phyloP scores from a whole-genome alignment of 30 jellyfish, hydroid and myxozoan genomes.

The Cassiopea xamachana region DNA sequence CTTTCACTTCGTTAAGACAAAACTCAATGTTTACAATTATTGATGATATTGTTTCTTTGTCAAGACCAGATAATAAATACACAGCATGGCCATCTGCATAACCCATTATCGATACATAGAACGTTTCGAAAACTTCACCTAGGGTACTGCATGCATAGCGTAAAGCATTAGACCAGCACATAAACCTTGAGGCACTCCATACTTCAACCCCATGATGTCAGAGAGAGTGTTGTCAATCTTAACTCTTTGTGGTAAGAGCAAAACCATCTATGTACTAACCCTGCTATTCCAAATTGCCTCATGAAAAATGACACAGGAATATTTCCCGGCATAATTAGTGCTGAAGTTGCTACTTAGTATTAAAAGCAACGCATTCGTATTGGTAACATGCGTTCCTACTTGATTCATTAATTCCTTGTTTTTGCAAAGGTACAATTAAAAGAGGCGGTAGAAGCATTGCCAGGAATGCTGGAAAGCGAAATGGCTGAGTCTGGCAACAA shows the following conservation, averaged over 20 bases:
- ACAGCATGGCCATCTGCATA: neutral
- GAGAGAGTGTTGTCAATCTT: neutral
- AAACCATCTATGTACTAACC: neutral
- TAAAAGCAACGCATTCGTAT: conserved; percentile 67
- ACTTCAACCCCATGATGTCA: conserved; percentile 3
- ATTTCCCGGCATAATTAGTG: conserved; percentile 77
- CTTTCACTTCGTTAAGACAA: conserved; percentile 53
- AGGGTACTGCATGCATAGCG: neutral
- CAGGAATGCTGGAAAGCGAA: conserved; percentile 86
- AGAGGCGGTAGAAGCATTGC: conserved; percentile 76
- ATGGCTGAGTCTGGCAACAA: conserved; percentile 95
- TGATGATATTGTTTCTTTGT: conserved; percentile 40
- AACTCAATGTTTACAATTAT: conserved; percentile 25
- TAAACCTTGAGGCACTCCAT: neutral
- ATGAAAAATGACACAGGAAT: conserved; percentile 72
- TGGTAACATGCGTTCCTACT: too few relatives aligned
- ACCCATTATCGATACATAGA: neutral
- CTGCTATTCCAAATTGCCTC: neutral
- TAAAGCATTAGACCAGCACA: neutral
- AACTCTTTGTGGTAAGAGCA: neutral
- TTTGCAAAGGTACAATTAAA: conserved; percentile 80
- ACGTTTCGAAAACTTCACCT: neutral
- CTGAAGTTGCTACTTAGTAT: conserved; percentile 68
- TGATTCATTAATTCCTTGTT: neutral
- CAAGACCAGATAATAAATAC: conserved; percentile 18